These are phyloP conservation scores for Scelioninae gen. 1 DNA, from an alignment of 2,888 invertebrate species.

Conservation along the genomic window DNA sequence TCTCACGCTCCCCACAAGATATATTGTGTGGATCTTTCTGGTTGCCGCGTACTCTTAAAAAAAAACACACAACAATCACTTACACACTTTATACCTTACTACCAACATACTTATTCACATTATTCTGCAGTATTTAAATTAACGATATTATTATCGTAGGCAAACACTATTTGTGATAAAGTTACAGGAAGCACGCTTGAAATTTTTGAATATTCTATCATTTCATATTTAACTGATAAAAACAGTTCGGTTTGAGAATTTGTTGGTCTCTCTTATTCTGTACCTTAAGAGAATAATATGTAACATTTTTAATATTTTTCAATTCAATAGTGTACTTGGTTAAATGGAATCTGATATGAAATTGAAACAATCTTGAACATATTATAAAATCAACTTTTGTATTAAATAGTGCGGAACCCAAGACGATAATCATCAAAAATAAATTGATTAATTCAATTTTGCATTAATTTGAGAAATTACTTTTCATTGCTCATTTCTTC, in stretches of 20 bases:
- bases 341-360: conserved; percentile 3
- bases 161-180: conserved; percentile 50
- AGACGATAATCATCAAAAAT: too few species aligned
- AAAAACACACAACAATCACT: too few species aligned
- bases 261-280: not conserved
- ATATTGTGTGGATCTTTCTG: too few species aligned
- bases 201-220: conserved; percentile 38
- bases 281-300: not conserved
- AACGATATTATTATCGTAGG: conserved; percentile 47
- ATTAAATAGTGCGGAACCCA: not conserved
- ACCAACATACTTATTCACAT: conserved; percentile 38
- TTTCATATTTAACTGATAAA: conserved; percentile 50
- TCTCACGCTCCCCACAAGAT: too few species aligned
- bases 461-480: too few species aligned
- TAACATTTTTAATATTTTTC: conserved; percentile 1
- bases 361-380: not conserved
- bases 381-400: not conserved
- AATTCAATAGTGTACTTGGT: not conserved
- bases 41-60: too few species aligned
- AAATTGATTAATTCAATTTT: too few species aligned
- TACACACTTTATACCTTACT: too few species aligned
- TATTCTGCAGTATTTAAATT: conserved; percentile 54
- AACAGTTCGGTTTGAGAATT: conserved; percentile 2
- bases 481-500: too few species aligned
- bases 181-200: conserved; percentile 47